Percentiles rank a stretch among this genome's conserved stretches.
Conservation (phyloP, 2,113 vertebrate species). For the Xiphophorus couchianus region DNA sequence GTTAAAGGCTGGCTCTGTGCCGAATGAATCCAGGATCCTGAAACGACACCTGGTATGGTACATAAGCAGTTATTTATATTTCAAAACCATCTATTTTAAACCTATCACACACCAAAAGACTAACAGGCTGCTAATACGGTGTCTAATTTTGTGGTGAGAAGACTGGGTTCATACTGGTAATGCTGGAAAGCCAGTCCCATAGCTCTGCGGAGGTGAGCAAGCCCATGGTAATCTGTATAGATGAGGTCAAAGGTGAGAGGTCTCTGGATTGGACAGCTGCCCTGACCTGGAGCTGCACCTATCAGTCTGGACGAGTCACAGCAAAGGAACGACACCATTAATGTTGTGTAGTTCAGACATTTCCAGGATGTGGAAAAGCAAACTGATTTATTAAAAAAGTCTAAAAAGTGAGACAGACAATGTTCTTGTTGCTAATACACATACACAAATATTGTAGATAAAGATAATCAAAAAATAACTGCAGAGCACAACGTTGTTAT, state of each 20-base stretch:
- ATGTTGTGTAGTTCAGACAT: neutral
- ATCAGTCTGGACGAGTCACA: constrained; percentile 65
- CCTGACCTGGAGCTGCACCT: constrained; percentile 74
- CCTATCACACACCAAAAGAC: neutral
- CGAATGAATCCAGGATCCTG: constrained; percentile 80
- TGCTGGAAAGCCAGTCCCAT: constrained; percentile 78
- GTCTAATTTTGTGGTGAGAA: neutral
- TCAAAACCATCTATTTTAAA: neutral
- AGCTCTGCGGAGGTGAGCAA: constrained; percentile 71
- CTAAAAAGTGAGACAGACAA: neutral
- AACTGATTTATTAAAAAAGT: neutral
- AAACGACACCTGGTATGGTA: constrained; percentile 67
- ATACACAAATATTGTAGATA: neutral
- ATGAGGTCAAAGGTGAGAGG: constrained; percentile 78
- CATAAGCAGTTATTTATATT: neutral
- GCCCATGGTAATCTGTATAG: constrained; percentile 80
- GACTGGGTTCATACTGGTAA: constrained; percentile 65
- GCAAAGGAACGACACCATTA: constrained; percentile 2
- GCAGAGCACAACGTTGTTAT: neutral
- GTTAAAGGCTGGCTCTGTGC: constrained; percentile 79
- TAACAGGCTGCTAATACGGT: neutral
- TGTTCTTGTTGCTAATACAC: neutral
- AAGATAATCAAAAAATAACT: neutral
- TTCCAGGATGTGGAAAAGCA: neutral
- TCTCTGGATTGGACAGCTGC: constrained; percentile 75